Percentiles rank a stretch among this genome's conserved stretches.
Conservation (phyloP, 2,113 vertebrate genomes). For the Marcusenius ussheri region DNA sequence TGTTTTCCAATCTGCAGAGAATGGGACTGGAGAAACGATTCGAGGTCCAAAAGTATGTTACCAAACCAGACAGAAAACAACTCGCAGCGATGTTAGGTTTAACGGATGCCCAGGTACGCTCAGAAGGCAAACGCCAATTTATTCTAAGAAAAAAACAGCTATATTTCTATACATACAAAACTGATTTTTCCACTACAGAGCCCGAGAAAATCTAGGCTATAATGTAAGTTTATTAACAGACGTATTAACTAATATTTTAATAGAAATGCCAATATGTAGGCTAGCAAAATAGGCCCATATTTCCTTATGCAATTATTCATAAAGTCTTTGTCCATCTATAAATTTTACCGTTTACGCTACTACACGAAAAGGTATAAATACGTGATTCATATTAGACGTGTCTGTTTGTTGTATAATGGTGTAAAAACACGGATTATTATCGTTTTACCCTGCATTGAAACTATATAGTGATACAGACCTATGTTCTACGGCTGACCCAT, state of each 20-base stretch:
- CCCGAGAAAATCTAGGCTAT: not conserved
- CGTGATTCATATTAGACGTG: not conserved
- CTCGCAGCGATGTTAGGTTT: slow-evolving; percentile 94
- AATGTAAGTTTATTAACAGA: not conserved
- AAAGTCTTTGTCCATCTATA: not conserved
- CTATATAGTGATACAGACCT: not conserved
- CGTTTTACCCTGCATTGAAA: not conserved
- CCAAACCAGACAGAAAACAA: slow-evolving; percentile 95
- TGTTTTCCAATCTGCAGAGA: slow-evolving; percentile 95
- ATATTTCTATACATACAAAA: not conserved
- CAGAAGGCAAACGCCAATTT: not conserved
- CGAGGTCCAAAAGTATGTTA: slow-evolving; percentile 97
- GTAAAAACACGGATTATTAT: not conserved
- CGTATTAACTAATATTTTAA: not conserved
- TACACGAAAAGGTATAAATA: not conserved
- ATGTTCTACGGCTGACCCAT: not conserved
- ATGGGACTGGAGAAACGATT: slow-evolving; percentile 96
- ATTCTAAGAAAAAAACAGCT: not conserved
- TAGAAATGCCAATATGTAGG: not conserved
- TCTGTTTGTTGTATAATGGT: not conserved
- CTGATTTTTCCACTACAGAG: not conserved
- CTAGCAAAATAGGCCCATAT: not conserved
- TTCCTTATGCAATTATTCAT: not conserved
- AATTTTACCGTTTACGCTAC: not conserved
- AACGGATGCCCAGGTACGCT: slow-evolving; percentile 87